These are phyloP conservation scores for Pangasius sanitwongsei DNA, from an alignment of 2,797 vertebrate species.

Conservation along the genomic window DNA sequence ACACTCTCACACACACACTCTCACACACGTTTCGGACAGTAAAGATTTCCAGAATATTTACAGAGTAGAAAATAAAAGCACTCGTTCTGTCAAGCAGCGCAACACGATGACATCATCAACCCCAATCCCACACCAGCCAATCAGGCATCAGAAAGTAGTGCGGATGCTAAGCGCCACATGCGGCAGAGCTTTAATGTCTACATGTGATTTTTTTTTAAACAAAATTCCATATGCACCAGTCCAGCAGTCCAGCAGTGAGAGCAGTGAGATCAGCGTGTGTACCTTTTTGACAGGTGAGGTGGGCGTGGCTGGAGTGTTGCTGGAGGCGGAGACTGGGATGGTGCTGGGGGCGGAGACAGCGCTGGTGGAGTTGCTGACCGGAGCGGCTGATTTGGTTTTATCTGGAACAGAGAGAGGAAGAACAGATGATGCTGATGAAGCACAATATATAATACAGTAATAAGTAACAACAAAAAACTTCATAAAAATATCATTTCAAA, in stretches of 20 bases:
- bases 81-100: background rate
- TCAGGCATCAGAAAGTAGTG: background rate
- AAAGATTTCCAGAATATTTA: background rate
- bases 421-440: background rate
- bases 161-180: background rate
- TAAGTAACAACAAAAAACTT: background rate
- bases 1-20: background rate
- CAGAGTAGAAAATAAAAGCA: background rate
- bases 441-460: background rate
- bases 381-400: conserved; percentile 84
- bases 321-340: conserved; percentile 78
- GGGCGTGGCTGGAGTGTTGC: conserved; percentile 86
- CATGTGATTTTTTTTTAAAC: background rate
- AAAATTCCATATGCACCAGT: background rate
- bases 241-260: too few relatives aligned
- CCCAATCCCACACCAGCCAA: background rate
- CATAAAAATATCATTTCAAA: background rate
- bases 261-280: conserved; percentile 58
- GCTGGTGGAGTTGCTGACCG: conserved; percentile 81
- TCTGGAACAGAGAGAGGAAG: conserved; percentile 71
- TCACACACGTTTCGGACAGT: background rate
- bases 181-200: background rate
- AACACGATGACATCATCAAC: background rate
- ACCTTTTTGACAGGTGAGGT: conserved; percentile 95
- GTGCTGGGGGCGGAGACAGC: conserved; percentile 72